These are phyloP conservation scores for Ellobius talpinus DNA, from an alignment of 2,113 vertebrate species.

Conservation along the genomic window DNA sequence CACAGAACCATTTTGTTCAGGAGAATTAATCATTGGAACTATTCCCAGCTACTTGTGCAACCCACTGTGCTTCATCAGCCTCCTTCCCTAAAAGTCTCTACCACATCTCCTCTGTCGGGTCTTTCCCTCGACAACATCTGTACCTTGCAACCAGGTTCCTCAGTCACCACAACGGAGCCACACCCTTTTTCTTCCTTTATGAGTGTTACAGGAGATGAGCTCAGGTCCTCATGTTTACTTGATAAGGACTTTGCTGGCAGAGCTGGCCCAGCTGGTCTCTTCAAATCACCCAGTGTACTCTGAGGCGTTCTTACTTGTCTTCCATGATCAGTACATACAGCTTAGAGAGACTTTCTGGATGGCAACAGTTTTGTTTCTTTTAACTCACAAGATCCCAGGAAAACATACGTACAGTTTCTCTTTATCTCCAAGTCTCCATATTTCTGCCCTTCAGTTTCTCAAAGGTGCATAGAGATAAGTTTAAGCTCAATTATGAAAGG, in stretches of 20 bases:
- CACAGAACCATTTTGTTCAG: neutral
- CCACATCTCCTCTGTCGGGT: neutral
- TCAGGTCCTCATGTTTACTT: neutral
- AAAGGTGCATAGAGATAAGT: neutral
- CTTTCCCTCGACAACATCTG: neutral
- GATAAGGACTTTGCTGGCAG: too few species aligned
- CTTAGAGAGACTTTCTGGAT: neutral
- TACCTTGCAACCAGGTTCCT: neutral
- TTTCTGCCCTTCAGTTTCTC: neutral
- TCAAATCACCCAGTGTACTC: neutral
- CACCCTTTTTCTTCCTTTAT: neutral
- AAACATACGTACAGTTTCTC: neutral
- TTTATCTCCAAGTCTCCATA: neutral
- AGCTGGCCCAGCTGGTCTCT: neutral
- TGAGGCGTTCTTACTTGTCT: neutral
- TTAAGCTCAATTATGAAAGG: conserved; percentile 23
- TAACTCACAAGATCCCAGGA: neutral
- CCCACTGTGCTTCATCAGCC: too few species aligned
- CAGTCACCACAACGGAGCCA: neutral
- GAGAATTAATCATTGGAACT: conserved; percentile 1
- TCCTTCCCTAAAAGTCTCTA: neutral
- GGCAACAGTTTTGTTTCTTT: neutral
- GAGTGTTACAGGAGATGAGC: too few species aligned
- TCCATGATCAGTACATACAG: neutral
- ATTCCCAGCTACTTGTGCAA: neutral